Evolutionary conservation across 2,113 vertebrate genomes (phyloP).

Genomic region (Indicator maculatus): DNA sequence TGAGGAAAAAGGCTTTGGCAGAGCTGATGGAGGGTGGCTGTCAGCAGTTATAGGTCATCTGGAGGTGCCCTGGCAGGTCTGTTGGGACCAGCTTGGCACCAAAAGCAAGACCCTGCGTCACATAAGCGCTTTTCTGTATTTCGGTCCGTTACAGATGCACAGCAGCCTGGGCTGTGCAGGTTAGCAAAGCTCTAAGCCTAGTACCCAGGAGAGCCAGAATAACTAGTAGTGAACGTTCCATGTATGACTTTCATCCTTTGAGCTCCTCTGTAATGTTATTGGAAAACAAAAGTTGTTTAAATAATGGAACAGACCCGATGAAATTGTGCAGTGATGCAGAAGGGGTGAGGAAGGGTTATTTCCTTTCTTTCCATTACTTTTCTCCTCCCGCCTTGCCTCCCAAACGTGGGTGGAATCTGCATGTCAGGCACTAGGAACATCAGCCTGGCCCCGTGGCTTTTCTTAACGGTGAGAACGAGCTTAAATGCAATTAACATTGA

Average conservation of each 20-base stretch:
- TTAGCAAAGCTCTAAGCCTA: slow-evolving; percentile 1
- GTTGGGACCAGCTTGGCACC: background rate
- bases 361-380: slow-evolving; percentile 40
- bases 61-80: background rate
- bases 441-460: slow-evolving; percentile 52
- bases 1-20: background rate
- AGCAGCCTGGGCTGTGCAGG: background rate
- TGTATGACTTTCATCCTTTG: slow-evolving; percentile 36
- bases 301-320: slow-evolving; percentile 26
- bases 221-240: background rate
- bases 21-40: background rate
- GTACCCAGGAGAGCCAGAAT: background rate
- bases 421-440: slow-evolving; percentile 6
- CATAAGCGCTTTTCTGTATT: background rate
- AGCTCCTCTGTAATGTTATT: slow-evolving; percentile 24
- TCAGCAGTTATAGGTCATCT: background rate
- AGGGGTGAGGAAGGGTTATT: slow-evolving; percentile 44
- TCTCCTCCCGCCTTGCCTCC: background rate
- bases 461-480: slow-evolving; percentile 45
- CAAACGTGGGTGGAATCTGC: slow-evolving; percentile 30
- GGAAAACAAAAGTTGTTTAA: slow-evolving; percentile 60
- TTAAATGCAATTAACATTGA: slow-evolving; percentile 67
- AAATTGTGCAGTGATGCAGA: slow-evolving; percentile 54
- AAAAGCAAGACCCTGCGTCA: background rate
- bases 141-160: background rate